Conservation (phyloP, 2,113 vertebrate species). For the Indri indri region DNA sequence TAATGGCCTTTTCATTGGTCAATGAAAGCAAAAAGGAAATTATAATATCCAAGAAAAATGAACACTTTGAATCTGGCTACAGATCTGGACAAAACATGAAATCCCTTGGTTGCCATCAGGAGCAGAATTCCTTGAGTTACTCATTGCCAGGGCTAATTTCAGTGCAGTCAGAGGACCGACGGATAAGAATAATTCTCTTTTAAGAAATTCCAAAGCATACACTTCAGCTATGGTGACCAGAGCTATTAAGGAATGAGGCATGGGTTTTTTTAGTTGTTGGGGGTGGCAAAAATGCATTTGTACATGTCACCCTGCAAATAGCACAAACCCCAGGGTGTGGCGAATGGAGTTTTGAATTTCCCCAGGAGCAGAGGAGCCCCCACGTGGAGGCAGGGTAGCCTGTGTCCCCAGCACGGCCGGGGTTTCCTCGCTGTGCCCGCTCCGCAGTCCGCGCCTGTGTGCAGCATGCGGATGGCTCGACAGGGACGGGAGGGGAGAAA, state of each 20-base stretch:
- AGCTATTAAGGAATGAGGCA: background rate
- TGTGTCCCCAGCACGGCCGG: constrained; percentile 65
- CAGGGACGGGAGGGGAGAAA: background rate
- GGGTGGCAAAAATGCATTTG: background rate
- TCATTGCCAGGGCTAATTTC: background rate
- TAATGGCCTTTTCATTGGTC: constrained; percentile 54
- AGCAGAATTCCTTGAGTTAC: background rate
- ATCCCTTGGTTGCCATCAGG: background rate
- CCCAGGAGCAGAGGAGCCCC: constrained; percentile 45
- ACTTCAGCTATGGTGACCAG: background rate
- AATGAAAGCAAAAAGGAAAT: constrained; percentile 41
- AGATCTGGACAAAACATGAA: background rate
- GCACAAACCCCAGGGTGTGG: constrained; percentile 15
- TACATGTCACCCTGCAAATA: constrained; percentile 49
- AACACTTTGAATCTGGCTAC: background rate
- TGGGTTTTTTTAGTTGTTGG: background rate
- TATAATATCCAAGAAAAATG: background rate
- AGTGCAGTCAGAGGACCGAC: background rate
- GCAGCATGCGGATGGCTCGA: constrained; percentile 69
- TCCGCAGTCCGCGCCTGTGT: constrained; percentile 40
- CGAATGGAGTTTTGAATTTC: constrained; percentile 66
- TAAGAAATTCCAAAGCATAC: background rate
- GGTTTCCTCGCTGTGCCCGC: constrained; percentile 61
- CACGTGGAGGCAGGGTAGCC: constrained; percentile 53
- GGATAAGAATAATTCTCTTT: background rate